Evolutionary conservation across 92 coral and sea anemone genomes (phyloP).

Genomic region (Porites rus): DNA sequence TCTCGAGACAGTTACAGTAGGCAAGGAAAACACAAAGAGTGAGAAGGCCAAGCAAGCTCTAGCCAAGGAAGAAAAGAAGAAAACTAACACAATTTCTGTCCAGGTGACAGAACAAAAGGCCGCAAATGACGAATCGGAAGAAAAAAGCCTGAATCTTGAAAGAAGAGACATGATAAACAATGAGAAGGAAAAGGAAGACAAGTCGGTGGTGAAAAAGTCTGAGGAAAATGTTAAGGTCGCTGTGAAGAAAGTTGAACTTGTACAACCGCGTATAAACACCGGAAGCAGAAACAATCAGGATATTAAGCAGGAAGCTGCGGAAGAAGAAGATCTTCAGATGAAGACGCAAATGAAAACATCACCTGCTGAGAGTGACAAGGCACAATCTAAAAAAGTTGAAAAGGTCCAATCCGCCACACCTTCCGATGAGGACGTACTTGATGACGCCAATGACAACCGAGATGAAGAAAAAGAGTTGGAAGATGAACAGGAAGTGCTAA

Average conservation of each 20-base stretch:
- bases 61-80: background rate
- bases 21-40: background rate
- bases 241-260: background rate
- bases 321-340: constrained; percentile 14
- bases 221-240: background rate
- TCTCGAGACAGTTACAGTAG: background rate
- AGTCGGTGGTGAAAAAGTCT: background rate
- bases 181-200: background rate
- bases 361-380: background rate
- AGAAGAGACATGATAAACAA: background rate
- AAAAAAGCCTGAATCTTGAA: background rate
- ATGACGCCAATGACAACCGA: background rate
- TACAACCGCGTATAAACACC: background rate
- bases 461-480: constrained; percentile 10
- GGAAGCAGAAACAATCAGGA: background rate
- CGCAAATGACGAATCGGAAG: background rate
- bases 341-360: background rate
- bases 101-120: background rate
- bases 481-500: background rate
- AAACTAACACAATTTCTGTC: background rate
- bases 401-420: background rate
- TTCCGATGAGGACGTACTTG: background rate
- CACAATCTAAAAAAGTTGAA: background rate
- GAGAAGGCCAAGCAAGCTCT: background rate
- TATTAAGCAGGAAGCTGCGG: background rate